phyloP scores from a whole-genome alignment of 2,888 invertebrate genomes.

The Dioctria linearis region DNA sequence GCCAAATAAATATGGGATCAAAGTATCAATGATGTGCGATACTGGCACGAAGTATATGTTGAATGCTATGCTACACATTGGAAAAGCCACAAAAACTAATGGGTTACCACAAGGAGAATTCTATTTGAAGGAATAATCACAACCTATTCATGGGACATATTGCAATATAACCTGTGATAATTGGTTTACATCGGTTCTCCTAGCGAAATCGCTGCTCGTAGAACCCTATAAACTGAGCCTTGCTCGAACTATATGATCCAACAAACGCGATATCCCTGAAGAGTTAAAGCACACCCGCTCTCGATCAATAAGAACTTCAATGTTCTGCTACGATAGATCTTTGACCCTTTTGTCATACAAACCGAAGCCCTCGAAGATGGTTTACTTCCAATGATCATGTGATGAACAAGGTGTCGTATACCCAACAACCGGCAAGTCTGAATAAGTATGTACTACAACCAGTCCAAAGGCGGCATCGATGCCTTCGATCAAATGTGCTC shows the following conservation, averaged over 20 bases:
- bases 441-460: neutral
- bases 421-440: conserved; percentile 9
- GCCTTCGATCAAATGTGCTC: too few relatives aligned
- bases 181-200: too few relatives aligned
- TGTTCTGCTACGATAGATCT: conserved; percentile 53
- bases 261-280: conserved; percentile 56
- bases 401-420: conserved; percentile 52
- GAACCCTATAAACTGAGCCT: conserved; percentile 55
- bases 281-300: conserved; percentile 49
- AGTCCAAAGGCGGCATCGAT: too few relatives aligned
- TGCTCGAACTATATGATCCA: conserved; percentile 53
- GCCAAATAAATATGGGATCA: conserved; percentile 56
- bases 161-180: too few relatives aligned
- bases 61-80: too few relatives aligned
- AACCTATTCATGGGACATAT: conserved; percentile 61
- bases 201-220: conserved; percentile 53
- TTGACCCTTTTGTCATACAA: conserved; percentile 45
- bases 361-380: conserved; percentile 30
- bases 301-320: conserved; percentile 55
- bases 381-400: conserved; percentile 55
- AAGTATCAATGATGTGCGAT: conserved; percentile 56
- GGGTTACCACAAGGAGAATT: too few relatives aligned
- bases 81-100: too few relatives aligned
- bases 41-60: too few relatives aligned
- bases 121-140: conserved; percentile 59